Conservation (phyloP, 2,113 vertebrate genomes). For the Callipepla californica region DNA sequence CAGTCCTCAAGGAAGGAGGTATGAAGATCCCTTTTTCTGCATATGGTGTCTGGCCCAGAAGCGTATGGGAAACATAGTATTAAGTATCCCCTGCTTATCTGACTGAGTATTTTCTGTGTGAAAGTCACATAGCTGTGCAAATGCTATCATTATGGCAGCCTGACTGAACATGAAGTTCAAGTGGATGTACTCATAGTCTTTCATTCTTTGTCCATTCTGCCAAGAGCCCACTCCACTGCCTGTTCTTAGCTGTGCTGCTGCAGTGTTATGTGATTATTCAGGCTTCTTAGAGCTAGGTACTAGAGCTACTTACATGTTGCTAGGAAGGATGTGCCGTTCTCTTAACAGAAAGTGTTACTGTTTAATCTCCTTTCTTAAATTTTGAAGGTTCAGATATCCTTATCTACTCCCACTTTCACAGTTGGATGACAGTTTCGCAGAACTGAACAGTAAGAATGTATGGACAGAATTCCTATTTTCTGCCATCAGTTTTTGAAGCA, state of each 20-base stretch:
- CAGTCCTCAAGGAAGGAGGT: neutral
- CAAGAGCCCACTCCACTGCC: neutral
- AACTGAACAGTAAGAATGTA: neutral
- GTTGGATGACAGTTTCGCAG: neutral
- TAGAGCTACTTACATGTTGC: neutral
- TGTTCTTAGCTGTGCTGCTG: neutral
- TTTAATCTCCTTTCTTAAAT: neutral
- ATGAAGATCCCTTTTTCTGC: neutral
- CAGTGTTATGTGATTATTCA: neutral
- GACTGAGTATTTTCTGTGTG: neutral
- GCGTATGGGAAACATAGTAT: neutral
- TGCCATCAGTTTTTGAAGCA: neutral
- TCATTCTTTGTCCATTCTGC: neutral
- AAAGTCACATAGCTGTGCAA: neutral
- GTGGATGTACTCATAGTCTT: neutral
- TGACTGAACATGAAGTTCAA: neutral
- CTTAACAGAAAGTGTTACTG: neutral
- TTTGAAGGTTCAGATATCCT: neutral
- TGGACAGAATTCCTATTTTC: neutral
- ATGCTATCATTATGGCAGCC: neutral
- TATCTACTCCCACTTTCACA: neutral
- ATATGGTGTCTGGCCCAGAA: neutral
- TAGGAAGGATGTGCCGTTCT: neutral
- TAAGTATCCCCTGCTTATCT: neutral
- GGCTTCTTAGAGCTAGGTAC: neutral